A percentile compares a stretch with the other conserved stretches of the same genome.
Evolutionary conservation across 2,888 invertebrate species (phyloP).

Genomic region (Odontomyia ornata): DNA sequence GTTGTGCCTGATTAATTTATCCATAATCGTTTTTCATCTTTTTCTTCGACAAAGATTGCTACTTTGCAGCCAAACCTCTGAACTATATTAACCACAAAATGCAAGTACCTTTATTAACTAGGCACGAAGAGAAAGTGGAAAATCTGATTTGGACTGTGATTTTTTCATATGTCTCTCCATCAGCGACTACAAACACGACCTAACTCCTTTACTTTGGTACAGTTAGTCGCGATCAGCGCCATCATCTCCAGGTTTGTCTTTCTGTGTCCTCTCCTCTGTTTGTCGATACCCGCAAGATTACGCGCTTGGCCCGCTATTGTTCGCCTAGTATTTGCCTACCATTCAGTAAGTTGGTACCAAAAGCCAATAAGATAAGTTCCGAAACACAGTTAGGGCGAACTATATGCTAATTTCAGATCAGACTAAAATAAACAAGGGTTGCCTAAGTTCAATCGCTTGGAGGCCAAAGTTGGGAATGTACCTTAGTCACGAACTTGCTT

Average conservation of each 20-base stretch:
- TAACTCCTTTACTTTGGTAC: neutral
- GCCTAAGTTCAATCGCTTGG: slow-evolving; percentile 25
- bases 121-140: slow-evolving; percentile 49
- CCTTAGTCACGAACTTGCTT: slow-evolving; percentile 12
- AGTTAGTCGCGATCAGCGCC: neutral
- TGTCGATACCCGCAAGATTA: slow-evolving; percentile 31
- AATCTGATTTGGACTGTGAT: slow-evolving; percentile 41
- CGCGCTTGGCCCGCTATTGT: slow-evolving; percentile 32
- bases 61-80: neutral
- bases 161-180: slow-evolving; percentile 6
- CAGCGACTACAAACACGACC: neutral
- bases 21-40: neutral
- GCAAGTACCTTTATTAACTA: slow-evolving; percentile 23
- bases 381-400: neutral
- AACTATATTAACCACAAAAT: slow-evolving; percentile 1
- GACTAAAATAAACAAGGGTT: slow-evolving; percentile 6
- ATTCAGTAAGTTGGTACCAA: neutral
- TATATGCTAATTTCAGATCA: slow-evolving; percentile 31
- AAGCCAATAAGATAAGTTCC: neutral
- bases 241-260: neutral
- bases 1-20: neutral
- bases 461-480: slow-evolving; percentile 32
- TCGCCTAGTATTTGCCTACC: neutral
- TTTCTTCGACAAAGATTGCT: neutral
- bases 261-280: neutral